Conservation (phyloP, 2,113 vertebrate genomes). For the Cisticola juncidis region DNA sequence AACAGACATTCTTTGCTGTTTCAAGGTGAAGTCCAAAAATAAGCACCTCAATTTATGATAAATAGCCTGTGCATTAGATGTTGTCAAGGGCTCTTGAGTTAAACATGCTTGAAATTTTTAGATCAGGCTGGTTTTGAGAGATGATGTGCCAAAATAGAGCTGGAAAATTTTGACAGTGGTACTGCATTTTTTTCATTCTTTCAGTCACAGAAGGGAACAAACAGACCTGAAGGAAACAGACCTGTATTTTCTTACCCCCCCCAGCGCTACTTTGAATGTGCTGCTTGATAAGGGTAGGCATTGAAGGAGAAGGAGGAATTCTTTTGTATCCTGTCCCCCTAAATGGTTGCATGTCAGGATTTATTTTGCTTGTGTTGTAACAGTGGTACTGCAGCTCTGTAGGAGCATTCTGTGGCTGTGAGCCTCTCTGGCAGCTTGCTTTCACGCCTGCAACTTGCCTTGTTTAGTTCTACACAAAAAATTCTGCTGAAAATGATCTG, state of each 20-base stretch:
- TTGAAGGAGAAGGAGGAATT: background rate
- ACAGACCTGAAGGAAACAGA: background rate
- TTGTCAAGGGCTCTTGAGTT: slow-evolving; percentile 33
- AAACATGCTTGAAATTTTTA: slow-evolving; percentile 49
- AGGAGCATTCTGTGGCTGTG: background rate
- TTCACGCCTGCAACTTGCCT: background rate
- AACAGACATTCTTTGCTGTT: background rate
- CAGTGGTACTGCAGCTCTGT: background rate
- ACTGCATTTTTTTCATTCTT: background rate
- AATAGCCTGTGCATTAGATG: slow-evolving; percentile 28
- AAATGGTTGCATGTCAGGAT: background rate
- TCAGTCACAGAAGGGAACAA: background rate
- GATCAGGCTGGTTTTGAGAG: background rate
- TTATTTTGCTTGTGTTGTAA: background rate
- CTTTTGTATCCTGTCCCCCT: background rate
- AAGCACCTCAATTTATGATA: slow-evolving; percentile 14
- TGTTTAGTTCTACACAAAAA: background rate
- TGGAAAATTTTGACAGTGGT: background rate
- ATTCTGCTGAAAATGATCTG: background rate
- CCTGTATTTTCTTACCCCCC: background rate
- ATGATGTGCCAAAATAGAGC: background rate
- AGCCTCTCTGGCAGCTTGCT: slow-evolving; percentile 8
- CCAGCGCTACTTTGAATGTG: background rate
- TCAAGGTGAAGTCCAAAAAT: slow-evolving; percentile 40
- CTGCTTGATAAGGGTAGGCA: background rate